Base-by-base conservation (phyloP, 2,888 invertebrate species). In the Muschampia plurimacula region DNA sequence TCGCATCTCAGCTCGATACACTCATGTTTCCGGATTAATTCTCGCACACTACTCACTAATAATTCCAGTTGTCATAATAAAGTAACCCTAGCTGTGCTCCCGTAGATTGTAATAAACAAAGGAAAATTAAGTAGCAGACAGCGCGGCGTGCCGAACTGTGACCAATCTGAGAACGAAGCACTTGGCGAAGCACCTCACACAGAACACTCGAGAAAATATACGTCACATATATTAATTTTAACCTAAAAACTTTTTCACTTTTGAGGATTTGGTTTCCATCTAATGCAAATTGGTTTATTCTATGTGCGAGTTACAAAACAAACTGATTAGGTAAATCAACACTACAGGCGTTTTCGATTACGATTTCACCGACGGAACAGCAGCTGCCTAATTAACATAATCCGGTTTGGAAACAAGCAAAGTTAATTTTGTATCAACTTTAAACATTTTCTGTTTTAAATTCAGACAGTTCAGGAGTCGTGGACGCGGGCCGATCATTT, bases 81-180 rank as follows among this genome's bases (percentile, higher is more conserved):
- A 84, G 84, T 84, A 84, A 86, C 88, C 84, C 82, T 81, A 81
- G 83, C 82, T 78, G 85, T 84, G 86, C 83, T 86, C 86, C 82
- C 77, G 88, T 88, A 88, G 89, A 90, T 88, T 87, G 84, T 86
- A 87, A 87, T 89, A 87, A 88, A 88, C 86, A 89, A 89, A 88
- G 85, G 86, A 82, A 87, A 83, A 89, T 89, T 89, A 89, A 88
- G 87, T 84, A 86, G 86, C 83, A 87, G 86, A 88, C 85, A 87
- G 85, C 57, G 76, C 81, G 55, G 55, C 28, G 55, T 55, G 84
- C 22, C 22, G 28, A 55, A 57, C 44, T 85, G 83, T 83, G 84
- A 87, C 86, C 83, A 81, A 82, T 82, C 80, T 79, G 82, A 82
- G 80, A 80, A 82, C 81, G 83, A 83, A 82, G n/a, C n/a, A n/a